A percentile compares a stretch with the other conserved stretches of the same genome.
These are phyloP conservation scores for Felis chaus DNA, from an alignment of 2,113 vertebrate species.

Conservation along the genomic window DNA sequence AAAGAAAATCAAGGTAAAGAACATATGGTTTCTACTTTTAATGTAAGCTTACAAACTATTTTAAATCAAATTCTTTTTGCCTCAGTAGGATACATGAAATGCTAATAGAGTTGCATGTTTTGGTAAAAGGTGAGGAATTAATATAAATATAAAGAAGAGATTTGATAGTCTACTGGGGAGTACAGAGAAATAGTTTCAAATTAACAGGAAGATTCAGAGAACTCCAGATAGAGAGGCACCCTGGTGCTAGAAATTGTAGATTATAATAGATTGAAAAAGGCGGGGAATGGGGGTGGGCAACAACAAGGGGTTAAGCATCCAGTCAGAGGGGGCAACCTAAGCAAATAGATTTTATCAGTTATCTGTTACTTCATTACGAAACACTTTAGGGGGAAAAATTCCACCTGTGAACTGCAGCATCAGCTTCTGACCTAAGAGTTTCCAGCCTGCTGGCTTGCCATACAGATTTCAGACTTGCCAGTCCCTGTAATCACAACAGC, in stretches of 20 bases:
- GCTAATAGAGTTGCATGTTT: background rate
- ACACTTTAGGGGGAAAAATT: background rate
- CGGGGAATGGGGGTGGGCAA: background rate
- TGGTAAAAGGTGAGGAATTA: background rate
- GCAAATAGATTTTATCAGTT: background rate
- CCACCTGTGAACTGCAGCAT: background rate
- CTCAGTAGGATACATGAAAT: background rate
- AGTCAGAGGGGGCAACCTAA: background rate
- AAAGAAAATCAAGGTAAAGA: background rate
- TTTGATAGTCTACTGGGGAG: background rate
- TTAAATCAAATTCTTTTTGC: background rate
- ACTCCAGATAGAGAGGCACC: background rate
- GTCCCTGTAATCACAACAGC: background rate
- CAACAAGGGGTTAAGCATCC: background rate
- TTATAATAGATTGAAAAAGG: background rate
- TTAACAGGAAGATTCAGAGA: background rate
- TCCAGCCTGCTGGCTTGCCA: background rate
- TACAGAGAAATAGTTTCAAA: background rate
- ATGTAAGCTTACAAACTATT: background rate
- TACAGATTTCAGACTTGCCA: background rate
- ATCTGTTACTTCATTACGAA: background rate
- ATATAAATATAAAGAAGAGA: background rate
- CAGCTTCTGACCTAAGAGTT: background rate
- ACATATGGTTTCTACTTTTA: background rate
- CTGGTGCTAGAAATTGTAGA: background rate